phyloP scores from a whole-genome alignment of 1,140 invertebrate species.

The Melitaea cinxia region DNA sequence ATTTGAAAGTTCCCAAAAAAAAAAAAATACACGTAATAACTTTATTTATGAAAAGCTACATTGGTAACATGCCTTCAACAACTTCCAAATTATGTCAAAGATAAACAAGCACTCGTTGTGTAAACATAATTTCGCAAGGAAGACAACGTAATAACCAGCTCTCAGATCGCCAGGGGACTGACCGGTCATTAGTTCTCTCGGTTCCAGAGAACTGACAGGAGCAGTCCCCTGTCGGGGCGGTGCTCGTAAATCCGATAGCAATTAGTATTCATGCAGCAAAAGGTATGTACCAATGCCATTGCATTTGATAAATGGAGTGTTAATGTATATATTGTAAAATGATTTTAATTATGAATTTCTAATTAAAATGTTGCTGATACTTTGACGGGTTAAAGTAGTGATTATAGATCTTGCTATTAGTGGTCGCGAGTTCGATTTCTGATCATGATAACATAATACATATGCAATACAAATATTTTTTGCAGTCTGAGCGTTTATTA shows the following conservation, averaged over 20 bases:
- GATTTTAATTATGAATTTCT: neutral
- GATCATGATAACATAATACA: no score
- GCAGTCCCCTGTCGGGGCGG: slow-evolving; percentile 3
- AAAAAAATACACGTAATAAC: no score
- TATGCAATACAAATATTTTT: no score
- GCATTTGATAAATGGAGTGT: slow-evolving; percentile 10
- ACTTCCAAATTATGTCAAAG: no score
- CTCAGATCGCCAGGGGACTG: slow-evolving; percentile 10
- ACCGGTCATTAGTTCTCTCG: slow-evolving; percentile 14
- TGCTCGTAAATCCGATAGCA: slow-evolving; percentile 24
- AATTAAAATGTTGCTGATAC: neutral
- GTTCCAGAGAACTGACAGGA: slow-evolving; percentile 6
- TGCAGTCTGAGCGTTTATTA: no score
- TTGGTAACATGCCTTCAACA: no score
- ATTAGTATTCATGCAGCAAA: slow-evolving; percentile 24
- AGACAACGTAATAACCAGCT: neutral
- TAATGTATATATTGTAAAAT: neutral
- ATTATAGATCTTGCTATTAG: no score
- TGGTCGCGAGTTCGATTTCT: no score
- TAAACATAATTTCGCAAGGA: neutral
- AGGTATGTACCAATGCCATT: slow-evolving; percentile 9
- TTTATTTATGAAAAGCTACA: no score
- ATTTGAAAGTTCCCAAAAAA: no score
- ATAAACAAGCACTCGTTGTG: no score
- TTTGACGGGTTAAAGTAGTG: neutral